Base-by-base conservation (phyloP, 2,797 vertebrate genomes). In the Urosaurus nigricauda region DNA sequence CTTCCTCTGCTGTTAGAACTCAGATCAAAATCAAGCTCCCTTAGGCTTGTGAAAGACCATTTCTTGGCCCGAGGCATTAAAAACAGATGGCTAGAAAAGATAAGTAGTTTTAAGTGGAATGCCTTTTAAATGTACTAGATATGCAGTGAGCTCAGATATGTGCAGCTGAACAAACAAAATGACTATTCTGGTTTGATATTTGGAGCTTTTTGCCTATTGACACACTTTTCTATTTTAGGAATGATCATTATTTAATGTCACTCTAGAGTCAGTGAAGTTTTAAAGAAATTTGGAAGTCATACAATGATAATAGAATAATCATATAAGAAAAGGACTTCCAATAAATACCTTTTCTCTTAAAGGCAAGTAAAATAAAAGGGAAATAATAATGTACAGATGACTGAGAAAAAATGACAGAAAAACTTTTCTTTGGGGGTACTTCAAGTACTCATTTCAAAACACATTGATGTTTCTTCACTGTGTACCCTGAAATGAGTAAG, bases 161-260 rank as follows among this genome's bases (percentile, higher is more conserved):
- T 93, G 89, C 93, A 95, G 92, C 94, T 96, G 95, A 94, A 93
- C 79, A 94, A 96, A 96, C 86, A 93, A 58, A 93, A 90, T 84
- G 0, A 87, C 90, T 94, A 74, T 95, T 95, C 94, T 88, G 79
- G 84, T 87, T 87, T 77, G 79, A 92, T 87, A 88, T 85, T 89
- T 90, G 80, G 75, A 77, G 0, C 71, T 80, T 94, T 93, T 94
- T 81, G 9, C 94, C 88, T 93, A 90, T 89, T 95, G 92, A 94
- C 8, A 1, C 1, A 8, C 16, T 89, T 94, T 92, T 58, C 92
- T 94, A 88, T 94, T 96, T 95, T 92, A 94, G 85, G 92, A 86
- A 14, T 47, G 81, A 53, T 26, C 84, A 79, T 93, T 94, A 82
- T 84, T 93, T 86, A 91, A 91, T 87, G 83, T 74, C 51, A 74